Conservation (phyloP, 2,113 vertebrate genomes). For the Malurus elegans region DNA sequence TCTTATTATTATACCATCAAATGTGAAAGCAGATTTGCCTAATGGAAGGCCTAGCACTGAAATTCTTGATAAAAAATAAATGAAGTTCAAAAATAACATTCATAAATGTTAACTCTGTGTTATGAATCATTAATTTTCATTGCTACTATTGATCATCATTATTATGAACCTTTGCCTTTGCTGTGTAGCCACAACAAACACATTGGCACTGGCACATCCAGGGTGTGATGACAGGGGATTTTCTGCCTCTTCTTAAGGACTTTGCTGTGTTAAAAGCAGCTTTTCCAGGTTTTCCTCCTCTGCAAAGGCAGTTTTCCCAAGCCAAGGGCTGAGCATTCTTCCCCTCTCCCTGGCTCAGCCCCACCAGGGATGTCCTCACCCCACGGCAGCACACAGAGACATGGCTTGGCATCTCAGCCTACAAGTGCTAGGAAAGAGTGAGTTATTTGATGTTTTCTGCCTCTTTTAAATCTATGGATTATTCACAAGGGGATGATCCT, state of each 20-base stretch:
- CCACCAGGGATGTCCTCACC: not conserved
- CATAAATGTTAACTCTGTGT: not conserved
- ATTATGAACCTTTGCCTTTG: too few species aligned
- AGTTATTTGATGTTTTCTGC: not conserved
- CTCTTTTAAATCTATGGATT: not conserved
- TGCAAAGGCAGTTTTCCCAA: not conserved
- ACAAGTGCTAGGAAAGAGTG: not conserved
- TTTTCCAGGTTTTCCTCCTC: not conserved
- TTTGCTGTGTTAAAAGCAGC: not conserved
- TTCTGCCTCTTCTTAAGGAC: not conserved
- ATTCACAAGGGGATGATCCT: not conserved
- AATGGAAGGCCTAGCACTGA: not conserved
- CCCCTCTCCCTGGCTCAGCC: not conserved
- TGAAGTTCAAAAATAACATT: not conserved
- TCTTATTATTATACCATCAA: not conserved
- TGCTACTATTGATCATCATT: not conserved
- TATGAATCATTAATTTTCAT: not conserved
- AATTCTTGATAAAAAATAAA: not conserved
- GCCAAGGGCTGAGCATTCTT: not conserved
- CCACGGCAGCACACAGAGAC: fast-evolving
- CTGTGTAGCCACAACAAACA: not conserved
- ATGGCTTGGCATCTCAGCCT: not conserved
- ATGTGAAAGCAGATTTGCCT: not conserved
- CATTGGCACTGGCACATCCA: not conserved
- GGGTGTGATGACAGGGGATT: not conserved